phyloP scores from a whole-genome alignment of 2,113 vertebrate genomes.

The Grammatotria lemairii region DNA sequence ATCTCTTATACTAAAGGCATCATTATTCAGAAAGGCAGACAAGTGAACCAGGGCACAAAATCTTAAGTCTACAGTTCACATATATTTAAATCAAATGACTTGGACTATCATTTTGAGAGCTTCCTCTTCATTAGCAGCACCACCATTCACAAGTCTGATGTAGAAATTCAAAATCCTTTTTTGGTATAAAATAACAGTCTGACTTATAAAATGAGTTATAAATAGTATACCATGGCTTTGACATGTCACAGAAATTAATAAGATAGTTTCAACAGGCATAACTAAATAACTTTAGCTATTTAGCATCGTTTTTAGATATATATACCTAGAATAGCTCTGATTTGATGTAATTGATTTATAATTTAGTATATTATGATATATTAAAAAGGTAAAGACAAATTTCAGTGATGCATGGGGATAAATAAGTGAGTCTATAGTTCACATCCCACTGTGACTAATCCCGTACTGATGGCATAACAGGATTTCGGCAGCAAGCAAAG shows the following conservation, averaged over 20 bases:
- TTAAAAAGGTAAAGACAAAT: background rate
- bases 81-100: background rate
- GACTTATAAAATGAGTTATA: background rate
- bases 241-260: constrained; percentile 9
- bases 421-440: background rate
- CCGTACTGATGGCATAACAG: background rate
- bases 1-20: background rate
- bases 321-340: background rate
- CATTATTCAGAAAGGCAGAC: background rate
- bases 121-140: background rate
- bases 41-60: background rate
- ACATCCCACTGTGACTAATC: background rate
- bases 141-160: background rate
- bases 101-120: background rate
- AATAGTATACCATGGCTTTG: background rate
- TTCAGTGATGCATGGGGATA: background rate
- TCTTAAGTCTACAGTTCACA: background rate
- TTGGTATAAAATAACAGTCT: background rate
- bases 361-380: background rate
- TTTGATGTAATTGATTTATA: background rate
- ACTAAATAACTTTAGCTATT: constrained; percentile 1
- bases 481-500: background rate
- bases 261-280: background rate
- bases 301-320: background rate
- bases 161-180: background rate